A percentile compares a stretch with the other conserved stretches of the same genome.
Evolutionary conservation across 2,797 vertebrate genomes (phyloP).

Genomic region (Phoxinus dragarum): DNA sequence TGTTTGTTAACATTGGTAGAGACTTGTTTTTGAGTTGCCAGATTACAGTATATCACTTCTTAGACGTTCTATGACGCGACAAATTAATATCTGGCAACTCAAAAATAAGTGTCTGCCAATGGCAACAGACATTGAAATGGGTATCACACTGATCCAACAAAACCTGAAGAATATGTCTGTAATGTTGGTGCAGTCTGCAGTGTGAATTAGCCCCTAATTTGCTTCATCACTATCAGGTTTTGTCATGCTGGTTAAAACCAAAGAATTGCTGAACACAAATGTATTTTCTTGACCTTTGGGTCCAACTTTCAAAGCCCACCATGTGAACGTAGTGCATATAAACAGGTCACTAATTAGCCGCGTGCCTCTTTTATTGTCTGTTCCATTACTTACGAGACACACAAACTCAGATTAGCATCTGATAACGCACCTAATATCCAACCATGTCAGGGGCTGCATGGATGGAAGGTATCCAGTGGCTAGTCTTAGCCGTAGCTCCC

Average conservation of each 20-base stretch:
- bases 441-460: slow-evolving; percentile 48
- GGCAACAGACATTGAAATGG: not conserved
- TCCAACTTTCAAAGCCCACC: slow-evolving; percentile 69
- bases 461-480: slow-evolving; percentile 59
- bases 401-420: slow-evolving; percentile 57
- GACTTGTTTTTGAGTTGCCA: not conserved
- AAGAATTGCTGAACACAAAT: slow-evolving; percentile 61
- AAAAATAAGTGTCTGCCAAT: too few species aligned
- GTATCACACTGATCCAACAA: not conserved
- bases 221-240: slow-evolving; percentile 61
- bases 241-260: slow-evolving; percentile 58
- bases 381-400: slow-evolving; percentile 47
- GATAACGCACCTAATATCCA: slow-evolving; percentile 60
- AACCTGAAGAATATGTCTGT: not conserved
- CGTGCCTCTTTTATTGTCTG: slow-evolving; percentile 63
- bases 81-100: too few species aligned
- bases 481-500: slow-evolving; percentile 47
- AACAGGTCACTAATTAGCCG: slow-evolving; percentile 66
- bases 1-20: not conserved
- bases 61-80: not conserved
- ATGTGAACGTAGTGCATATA: slow-evolving; percentile 66
- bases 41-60: not conserved
- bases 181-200: not conserved
- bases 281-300: slow-evolving; percentile 60
- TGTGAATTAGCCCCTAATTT: not conserved